phyloP scores from a whole-genome alignment of 2,113 vertebrate species.

The Bostrychus sinensis region DNA sequence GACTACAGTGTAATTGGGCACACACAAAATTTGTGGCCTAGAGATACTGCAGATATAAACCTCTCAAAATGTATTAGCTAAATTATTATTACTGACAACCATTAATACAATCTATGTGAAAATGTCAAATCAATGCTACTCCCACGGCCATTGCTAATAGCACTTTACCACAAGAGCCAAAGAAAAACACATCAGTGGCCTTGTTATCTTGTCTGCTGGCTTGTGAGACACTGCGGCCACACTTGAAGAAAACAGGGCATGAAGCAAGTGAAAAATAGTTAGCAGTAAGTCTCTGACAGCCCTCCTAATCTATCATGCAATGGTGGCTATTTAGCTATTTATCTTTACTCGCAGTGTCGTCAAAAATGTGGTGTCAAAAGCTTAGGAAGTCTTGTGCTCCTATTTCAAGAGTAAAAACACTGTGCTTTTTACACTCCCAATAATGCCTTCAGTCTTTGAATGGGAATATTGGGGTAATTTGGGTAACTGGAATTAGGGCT shows the following conservation, averaged over 20 bases:
- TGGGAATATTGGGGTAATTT: neutral
- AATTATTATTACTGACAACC: neutral
- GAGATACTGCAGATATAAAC: neutral
- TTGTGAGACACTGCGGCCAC: conserved; percentile 21
- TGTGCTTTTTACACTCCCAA: neutral
- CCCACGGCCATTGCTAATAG: neutral
- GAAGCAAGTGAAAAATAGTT: conserved; percentile 26
- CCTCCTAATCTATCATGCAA: conserved; percentile 7
- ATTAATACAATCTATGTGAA: neutral
- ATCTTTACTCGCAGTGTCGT: conserved; percentile 2
- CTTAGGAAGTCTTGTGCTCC: neutral
- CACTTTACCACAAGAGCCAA: neutral
- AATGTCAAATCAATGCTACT: conserved; percentile 1
- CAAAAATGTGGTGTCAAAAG: neutral
- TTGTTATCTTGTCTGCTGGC: conserved; percentile 41
- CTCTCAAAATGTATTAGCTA: neutral
- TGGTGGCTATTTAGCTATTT: neutral
- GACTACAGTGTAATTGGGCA: no score
- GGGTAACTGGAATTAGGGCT: neutral
- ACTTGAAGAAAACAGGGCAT: conserved; percentile 20
- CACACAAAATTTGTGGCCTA: no score
- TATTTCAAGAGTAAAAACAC: conserved; percentile 4
- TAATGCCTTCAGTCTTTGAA: neutral
- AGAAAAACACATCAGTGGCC: conserved; percentile 28
- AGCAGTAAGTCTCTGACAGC: conserved; percentile 8